Conservation (phyloP, 2,113 vertebrate genomes). For the Vanacampus margaritifer region DNA sequence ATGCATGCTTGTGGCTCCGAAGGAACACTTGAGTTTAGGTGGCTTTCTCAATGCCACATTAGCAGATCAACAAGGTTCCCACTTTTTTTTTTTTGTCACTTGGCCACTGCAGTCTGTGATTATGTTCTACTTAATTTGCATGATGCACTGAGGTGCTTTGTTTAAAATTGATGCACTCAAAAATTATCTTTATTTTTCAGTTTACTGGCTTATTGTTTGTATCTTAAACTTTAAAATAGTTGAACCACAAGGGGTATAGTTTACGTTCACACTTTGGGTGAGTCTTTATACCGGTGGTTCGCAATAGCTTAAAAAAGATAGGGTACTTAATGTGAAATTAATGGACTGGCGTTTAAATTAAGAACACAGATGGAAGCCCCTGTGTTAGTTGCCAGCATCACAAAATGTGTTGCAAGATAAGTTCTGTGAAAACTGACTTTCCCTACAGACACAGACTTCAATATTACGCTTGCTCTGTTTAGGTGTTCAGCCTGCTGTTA, state of each 20-base stretch:
- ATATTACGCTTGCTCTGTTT: constrained; percentile 17
- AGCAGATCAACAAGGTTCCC: too few species aligned
- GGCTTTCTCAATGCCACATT: too few species aligned
- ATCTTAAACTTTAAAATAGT: constrained; percentile 28
- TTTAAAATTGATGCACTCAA: constrained; percentile 1
- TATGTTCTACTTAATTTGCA: too few species aligned
- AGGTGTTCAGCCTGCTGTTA: constrained; percentile 24
- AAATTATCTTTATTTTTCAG: too few species aligned
- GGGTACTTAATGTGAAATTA: not conserved
- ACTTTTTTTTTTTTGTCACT: too few species aligned
- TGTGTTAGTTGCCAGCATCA: constrained; percentile 5
- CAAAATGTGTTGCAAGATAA: constrained; percentile 27
- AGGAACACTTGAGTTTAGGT: too few species aligned
- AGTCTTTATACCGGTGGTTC: constrained; percentile 12
- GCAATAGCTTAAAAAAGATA: constrained; percentile 24
- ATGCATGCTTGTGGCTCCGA: too few species aligned
- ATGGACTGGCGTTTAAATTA: constrained; percentile 29
- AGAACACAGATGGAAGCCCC: constrained; percentile 19
- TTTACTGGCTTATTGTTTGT: constrained; percentile 5
- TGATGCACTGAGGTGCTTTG: constrained; percentile 11
- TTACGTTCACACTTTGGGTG: constrained; percentile 6
- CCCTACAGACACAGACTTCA: constrained; percentile 16
- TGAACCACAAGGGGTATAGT: constrained; percentile 16
- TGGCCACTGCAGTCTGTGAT: too few species aligned
- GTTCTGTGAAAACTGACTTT: constrained; percentile 7